Percentiles rank a stretch among this genome's conserved stretches.
Conservation (phyloP, 2,113 vertebrate species). For the Ovis aries region ARS-UI_Ramb_v3.0 NC_056057.1:1391501-1392000, state of each 20-base stretch:
- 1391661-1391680: not conserved
- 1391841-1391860: not conserved
- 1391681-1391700: not conserved
- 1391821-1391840: not conserved
- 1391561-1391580: too few relatives aligned
- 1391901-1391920: not conserved
- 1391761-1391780: not conserved
- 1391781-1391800: not conserved
- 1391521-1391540: too few relatives aligned
- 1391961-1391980: not conserved
- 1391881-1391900: not conserved
- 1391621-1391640: too few relatives aligned
- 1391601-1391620: too few relatives aligned
- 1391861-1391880: not conserved
- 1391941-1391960: not conserved
- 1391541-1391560: too few relatives aligned
- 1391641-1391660: not conserved
- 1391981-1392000: not conserved
- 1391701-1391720: not conserved
- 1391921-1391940: not conserved
- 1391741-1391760: not conserved
- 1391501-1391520: not conserved
- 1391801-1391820: not conserved
- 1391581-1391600: too few relatives aligned
- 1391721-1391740: not conserved